Conservation (phyloP, 1,140 invertebrate genomes). For the Diorhabda carinulata region DNA sequence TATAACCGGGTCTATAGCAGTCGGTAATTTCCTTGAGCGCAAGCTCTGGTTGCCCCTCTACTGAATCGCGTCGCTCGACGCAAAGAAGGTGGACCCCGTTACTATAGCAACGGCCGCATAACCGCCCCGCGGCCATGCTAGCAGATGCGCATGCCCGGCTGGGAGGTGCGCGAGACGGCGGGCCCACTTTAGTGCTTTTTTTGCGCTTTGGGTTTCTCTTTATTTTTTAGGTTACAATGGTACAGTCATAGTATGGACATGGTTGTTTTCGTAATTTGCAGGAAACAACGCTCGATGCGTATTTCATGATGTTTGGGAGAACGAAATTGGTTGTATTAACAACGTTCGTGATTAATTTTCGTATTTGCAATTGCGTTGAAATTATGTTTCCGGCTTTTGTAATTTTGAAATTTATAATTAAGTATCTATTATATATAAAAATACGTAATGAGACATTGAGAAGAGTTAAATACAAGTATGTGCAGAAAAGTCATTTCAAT, state of each 20-base stretch:
- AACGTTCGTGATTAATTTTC: too few species aligned
- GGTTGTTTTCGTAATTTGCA: neutral
- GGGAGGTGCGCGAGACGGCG: conserved; percentile 1
- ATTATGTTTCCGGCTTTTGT: too few species aligned
- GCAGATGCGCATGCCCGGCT: conserved; percentile 42
- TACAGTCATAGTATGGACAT: neutral
- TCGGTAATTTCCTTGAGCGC: neutral
- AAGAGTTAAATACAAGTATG: too few species aligned
- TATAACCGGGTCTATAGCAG: too few species aligned
- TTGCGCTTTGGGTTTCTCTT: neutral
- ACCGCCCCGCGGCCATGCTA: conserved; percentile 51
- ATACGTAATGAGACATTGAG: too few species aligned
- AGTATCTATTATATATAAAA: too few species aligned
- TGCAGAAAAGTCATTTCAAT: too few species aligned
- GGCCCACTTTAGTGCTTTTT: neutral
- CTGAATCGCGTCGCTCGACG: conserved; percentile 35
- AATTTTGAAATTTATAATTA: too few species aligned
- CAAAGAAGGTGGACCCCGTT: conserved; percentile 46
- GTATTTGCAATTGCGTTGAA: too few species aligned
- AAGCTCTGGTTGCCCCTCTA: conserved; percentile 13
- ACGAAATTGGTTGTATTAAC: too few species aligned
- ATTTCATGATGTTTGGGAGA: too few species aligned
- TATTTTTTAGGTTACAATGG: neutral
- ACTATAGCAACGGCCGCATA: conserved; percentile 50
- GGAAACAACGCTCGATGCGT: too few species aligned